Evolutionary conservation across 2,888 invertebrate genomes (phyloP).

Genomic region (Agriopis leucophaearia): DNA sequence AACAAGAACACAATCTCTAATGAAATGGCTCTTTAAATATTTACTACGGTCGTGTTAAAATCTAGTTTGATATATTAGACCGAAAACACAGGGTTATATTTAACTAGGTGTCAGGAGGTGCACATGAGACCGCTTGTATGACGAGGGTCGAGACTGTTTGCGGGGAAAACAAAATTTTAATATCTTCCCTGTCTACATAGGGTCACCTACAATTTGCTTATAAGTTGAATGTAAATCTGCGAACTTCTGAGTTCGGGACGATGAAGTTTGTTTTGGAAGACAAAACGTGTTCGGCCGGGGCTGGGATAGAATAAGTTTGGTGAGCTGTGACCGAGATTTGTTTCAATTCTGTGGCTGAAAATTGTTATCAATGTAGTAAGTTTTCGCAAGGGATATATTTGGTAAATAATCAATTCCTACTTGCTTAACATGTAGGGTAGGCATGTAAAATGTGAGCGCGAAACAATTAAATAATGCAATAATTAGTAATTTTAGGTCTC

Average conservation of each 20-base stretch:
- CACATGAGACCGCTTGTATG: constrained; percentile 68
- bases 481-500: too few relatives aligned
- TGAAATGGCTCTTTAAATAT: constrained; percentile 41
- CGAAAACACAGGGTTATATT: constrained; percentile 55
- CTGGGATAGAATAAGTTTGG: constrained; percentile 19
- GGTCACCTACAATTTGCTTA: constrained; percentile 61
- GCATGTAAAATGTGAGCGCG: too few relatives aligned
- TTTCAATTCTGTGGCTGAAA: constrained; percentile 16
- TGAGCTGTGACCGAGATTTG: constrained; percentile 14
- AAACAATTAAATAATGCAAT: too few relatives aligned
- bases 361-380: constrained; percentile 1
- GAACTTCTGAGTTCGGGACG: constrained; percentile 30
- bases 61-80: constrained; percentile 50
- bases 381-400: background rate
- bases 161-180: constrained; percentile 70
- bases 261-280: constrained; percentile 30
- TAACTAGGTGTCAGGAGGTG: constrained; percentile 61
- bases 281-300: constrained; percentile 24
- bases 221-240: constrained; percentile 47
- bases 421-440: too few relatives aligned
- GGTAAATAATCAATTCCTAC: too few relatives aligned
- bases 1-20: constrained; percentile 21
- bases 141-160: constrained; percentile 71
- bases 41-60: constrained; percentile 42
- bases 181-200: constrained; percentile 62